These are phyloP conservation scores for Brachypodius melanocephalos DNA, from an alignment of 2,113 vertebrate genomes.

Conservation along the genomic window DNA sequence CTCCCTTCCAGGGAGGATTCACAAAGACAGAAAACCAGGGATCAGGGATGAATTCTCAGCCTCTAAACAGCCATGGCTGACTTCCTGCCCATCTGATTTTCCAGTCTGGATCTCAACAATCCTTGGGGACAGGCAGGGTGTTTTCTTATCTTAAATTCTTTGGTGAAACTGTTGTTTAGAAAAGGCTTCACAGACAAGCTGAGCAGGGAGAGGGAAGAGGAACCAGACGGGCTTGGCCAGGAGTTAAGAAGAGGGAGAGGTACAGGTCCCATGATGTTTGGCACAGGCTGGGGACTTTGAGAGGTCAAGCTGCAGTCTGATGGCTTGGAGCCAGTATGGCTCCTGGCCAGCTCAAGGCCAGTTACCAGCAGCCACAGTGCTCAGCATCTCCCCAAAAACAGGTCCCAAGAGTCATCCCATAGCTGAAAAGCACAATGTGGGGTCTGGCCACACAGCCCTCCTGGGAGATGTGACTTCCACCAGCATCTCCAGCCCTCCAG, in stretches of 20 bases:
- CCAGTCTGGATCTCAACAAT: neutral
- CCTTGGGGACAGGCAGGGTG: neutral
- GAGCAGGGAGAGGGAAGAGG: neutral
- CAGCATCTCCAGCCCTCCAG: neutral
- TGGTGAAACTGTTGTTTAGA: neutral
- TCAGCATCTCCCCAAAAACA: neutral
- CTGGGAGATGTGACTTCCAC: neutral
- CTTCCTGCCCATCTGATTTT: neutral
- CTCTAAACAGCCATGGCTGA: neutral
- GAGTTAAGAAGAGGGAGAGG: neutral
- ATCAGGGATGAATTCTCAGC: neutral
- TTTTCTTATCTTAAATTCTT: neutral
- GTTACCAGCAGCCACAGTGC: neutral
- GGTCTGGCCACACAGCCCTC: neutral
- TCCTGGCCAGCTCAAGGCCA: neutral
- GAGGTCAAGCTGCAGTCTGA: neutral
- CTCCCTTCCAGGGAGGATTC: neutral
- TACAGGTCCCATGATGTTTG: neutral
- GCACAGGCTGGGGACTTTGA: neutral
- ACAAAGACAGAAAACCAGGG: neutral
- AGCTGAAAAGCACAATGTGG: fast-evolving
- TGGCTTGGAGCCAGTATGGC: neutral
- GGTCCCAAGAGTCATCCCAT: neutral
- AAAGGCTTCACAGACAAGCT: neutral
- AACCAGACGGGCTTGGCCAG: neutral